phyloP scores from a whole-genome alignment of 2,113 vertebrate genomes.

The Cinclus mexicanus region DNA sequence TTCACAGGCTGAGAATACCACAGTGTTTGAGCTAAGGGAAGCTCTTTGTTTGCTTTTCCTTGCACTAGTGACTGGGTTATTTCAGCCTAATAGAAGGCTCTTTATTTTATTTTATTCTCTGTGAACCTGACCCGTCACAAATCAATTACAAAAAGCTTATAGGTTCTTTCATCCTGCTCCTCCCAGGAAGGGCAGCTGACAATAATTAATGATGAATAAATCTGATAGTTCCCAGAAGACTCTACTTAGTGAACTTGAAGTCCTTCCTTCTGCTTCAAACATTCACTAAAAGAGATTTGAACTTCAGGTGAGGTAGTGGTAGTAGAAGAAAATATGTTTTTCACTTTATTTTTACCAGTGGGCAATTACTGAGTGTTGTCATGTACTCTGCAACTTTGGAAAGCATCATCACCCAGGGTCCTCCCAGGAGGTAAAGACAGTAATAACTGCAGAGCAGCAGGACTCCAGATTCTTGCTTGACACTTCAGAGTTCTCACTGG shows the following conservation, averaged over 20 bases:
- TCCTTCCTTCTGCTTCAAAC: neutral
- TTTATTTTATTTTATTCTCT: conserved; percentile 66
- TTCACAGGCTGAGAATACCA: conserved; percentile 12
- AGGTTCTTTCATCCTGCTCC: neutral
- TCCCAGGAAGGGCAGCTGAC: neutral
- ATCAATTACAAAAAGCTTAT: conserved; percentile 49
- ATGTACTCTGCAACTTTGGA: neutral
- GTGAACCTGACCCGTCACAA: conserved; percentile 64
- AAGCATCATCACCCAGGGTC: neutral
- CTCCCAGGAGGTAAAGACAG: neutral
- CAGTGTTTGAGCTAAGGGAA: conserved; percentile 30
- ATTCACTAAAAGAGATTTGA: neutral
- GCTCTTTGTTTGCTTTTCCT: conserved; percentile 67
- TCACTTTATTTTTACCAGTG: neutral
- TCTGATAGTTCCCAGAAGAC: neutral
- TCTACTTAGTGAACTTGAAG: neutral
- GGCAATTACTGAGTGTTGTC: neutral
- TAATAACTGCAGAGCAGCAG: neutral
- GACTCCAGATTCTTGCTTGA: neutral
- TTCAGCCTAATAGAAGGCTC: conserved; percentile 56
- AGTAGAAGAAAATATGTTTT: neutral
- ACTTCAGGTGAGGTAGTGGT: neutral
- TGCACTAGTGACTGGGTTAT: conserved; percentile 14
- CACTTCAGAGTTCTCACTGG: neutral
- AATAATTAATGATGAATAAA: neutral